Base-by-base conservation (phyloP, 2,888 invertebrate genomes). In the Drosophila rellima region DNA sequence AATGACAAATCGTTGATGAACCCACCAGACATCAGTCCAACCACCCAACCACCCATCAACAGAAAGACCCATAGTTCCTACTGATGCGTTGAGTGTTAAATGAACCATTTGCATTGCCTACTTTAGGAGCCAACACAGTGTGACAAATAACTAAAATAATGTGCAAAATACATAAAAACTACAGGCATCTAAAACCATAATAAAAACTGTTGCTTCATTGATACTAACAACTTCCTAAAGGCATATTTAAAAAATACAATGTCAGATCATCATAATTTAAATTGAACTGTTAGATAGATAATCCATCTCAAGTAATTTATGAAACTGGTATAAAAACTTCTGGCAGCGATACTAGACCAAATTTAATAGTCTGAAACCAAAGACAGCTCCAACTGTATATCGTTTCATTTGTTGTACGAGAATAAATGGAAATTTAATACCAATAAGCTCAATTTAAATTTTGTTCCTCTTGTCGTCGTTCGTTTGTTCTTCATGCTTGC, bases 1-100 rank as follows among this genome's bases (percentile, higher is more conserved):
- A 65, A 70, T 82, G 83, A 82, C 76, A 85, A 83, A 83, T 83
- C 78, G 80, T 66, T 80, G 75, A 79, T 72, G 79, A 74, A 52
- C 67, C 74, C 67, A 64, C 56, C 64, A 60, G 61, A 51, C 52
- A 33, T 10, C 18, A 40, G 23, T 20, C 13, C 59, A 50, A 39
- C n/a, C 18, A 50, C 18, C 37, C 39, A 37, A 13, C 23, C 7
- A 23, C 31, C 40, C 35, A 44, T 39, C 39, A 44, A 47, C 51
- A 33, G 29, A 17, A 42, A 18, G 42, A 50, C 11, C 59, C n/a
- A 51, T n/a, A n/a, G n/a, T n/a, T n/a, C n/a, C n/a, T n/a, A n/a
- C 70, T 65, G 74, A 74, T 59, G 70, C 65, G 55, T 39, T 35
- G 47, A 74, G 70, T 70, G 74, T 74, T 74, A 73, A 74, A 74